These are phyloP conservation scores for Acinonyx jubatus DNA, from an alignment of 2,113 vertebrate genomes.

Conservation along the genomic window DNA sequence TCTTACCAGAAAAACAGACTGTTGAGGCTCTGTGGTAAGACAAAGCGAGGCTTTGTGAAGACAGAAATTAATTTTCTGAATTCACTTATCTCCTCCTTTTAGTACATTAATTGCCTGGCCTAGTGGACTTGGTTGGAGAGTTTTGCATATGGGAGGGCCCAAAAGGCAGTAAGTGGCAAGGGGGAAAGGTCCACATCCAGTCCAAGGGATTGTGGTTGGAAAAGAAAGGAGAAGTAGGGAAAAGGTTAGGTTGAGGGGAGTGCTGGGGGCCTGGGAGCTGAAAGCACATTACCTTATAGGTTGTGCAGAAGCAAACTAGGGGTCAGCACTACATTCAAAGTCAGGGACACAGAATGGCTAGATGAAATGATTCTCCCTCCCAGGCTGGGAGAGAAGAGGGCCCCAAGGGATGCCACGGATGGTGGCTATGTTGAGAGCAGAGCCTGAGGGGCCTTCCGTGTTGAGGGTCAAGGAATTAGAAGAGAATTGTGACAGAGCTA, in stretches of 20 bases:
- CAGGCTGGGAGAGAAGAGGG: neutral
- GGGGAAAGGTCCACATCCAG: neutral
- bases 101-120: neutral
- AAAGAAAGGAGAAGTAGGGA: neutral
- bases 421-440: neutral
- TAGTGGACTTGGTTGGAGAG: neutral
- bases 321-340: neutral
- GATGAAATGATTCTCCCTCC: neutral
- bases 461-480: neutral
- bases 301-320: neutral
- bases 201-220: neutral
- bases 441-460: neutral
- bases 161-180: neutral
- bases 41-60: neutral
- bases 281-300: neutral
- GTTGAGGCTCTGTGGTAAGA: neutral
- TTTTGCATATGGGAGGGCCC: neutral
- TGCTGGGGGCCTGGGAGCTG: neutral
- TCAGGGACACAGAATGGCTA: neutral
- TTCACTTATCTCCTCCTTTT: neutral
- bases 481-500: neutral
- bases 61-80: conserved; percentile 8
- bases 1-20: neutral
- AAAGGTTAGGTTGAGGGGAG: neutral
- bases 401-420: neutral